phyloP scores from a whole-genome alignment of 1,140 invertebrate species.

The Pseudomyrmex concolor region DNA sequence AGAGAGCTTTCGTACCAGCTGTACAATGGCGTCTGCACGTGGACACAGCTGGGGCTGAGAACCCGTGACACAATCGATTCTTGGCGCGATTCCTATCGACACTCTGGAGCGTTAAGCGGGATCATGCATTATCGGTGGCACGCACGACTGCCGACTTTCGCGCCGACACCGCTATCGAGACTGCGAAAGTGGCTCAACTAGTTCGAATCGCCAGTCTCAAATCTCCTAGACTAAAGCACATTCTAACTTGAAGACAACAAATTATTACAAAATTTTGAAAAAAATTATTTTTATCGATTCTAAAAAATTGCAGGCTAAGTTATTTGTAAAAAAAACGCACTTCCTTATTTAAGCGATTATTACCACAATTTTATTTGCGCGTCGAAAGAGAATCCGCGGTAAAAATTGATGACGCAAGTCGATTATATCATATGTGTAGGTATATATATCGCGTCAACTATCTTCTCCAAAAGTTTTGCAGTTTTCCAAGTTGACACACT shows the following conservation, averaged over 20 bases:
- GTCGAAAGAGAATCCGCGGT: no score
- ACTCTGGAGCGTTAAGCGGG: conserved; percentile 31
- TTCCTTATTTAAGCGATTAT: no score
- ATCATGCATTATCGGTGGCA: conserved; percentile 50
- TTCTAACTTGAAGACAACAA: conserved; percentile 6
- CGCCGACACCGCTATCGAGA: conserved; percentile 13
- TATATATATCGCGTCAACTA: neutral
- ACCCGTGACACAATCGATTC: conserved; percentile 67
- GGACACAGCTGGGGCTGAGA: conserved; percentile 66
- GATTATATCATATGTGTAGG: neutral
- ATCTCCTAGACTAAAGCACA: neutral
- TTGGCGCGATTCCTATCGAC: conserved; percentile 60
- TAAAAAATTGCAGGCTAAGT: no score
- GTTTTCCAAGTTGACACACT: conserved; percentile 8
- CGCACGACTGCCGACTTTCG: conserved; percentile 12
- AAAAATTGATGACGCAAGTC: neutral
- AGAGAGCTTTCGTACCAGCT: conserved; percentile 67
- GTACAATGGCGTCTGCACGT: conserved; percentile 47
- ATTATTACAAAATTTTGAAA: neutral
- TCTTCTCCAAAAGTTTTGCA: neutral
- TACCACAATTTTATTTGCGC: neutral
- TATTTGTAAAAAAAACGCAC: no score
- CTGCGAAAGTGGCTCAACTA: conserved; percentile 18
- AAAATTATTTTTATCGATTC: no score
- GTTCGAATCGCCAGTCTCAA: conserved; percentile 17